These are phyloP conservation scores for Sitobion miscanthi DNA, from an alignment of 1,140 invertebrate species.

Conservation along the genomic window DNA sequence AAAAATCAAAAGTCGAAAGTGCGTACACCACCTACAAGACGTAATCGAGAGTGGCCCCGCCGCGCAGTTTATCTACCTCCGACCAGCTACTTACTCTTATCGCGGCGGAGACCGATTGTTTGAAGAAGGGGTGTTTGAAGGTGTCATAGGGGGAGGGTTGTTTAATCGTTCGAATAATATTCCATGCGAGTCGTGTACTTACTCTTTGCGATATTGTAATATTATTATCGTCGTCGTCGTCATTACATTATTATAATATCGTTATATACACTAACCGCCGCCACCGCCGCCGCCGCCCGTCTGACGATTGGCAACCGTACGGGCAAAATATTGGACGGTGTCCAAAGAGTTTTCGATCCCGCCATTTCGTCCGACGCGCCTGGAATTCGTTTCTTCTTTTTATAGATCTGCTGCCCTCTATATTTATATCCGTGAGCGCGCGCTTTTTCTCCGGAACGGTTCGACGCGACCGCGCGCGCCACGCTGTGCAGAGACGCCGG, in stretches of 20 bases:
- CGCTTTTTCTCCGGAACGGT: slow-evolving; percentile 14
- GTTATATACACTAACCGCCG: no score
- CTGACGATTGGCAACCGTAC: slow-evolving; percentile 28
- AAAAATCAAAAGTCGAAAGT: background rate
- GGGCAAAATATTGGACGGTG: background rate
- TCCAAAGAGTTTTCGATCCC: slow-evolving; percentile 29
- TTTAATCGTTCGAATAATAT: no score
- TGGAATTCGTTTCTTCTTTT: slow-evolving; percentile 51
- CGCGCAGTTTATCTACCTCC: no score
- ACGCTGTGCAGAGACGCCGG: background rate
- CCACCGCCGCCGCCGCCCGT: background rate
- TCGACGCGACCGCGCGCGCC: background rate
- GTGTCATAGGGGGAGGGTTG: no score
- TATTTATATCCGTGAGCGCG: slow-evolving; percentile 31
- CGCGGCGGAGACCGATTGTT: no score
- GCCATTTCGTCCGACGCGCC: slow-evolving; percentile 38
- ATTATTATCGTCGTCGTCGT: no score
- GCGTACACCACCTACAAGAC: background rate
- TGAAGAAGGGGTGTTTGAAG: no score
- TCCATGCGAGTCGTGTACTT: no score
- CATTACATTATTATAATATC: no score
- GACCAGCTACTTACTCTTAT: no score
- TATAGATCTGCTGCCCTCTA: slow-evolving; percentile 43
- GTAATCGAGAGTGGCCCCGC: background rate
- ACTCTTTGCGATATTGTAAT: no score